Conservation (phyloP, 2,797 vertebrate species). For the Pristis pectinata region DNA sequence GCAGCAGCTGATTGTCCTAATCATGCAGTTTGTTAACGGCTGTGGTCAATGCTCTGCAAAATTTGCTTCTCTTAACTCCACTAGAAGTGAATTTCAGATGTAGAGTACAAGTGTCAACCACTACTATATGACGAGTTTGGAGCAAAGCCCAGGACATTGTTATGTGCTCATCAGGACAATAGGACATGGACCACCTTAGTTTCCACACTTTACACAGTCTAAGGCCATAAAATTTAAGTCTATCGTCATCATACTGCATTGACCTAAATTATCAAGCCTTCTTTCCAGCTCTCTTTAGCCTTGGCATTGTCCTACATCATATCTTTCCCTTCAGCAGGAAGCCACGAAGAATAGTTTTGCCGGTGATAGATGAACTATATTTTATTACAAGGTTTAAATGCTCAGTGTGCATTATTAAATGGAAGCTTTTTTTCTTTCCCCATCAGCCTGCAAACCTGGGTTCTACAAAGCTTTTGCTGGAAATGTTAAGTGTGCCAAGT, state of each 20-base stretch:
- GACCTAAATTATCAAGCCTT: background rate
- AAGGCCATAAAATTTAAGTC: background rate
- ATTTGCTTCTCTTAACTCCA: too few species aligned
- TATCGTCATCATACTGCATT: background rate
- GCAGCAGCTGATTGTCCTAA: too few species aligned
- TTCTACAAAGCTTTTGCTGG: slow-evolving; percentile 88
- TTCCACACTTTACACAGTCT: background rate
- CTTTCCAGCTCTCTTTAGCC: background rate
- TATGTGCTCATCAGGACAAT: background rate
- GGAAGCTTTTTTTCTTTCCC: slow-evolving; percentile 42
- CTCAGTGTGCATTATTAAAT: background rate
- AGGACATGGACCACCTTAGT: background rate
- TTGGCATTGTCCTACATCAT: background rate
- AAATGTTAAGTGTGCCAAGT: slow-evolving; percentile 84
- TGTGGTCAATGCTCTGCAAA: too few species aligned
- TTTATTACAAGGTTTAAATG: background rate
- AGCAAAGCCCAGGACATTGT: background rate
- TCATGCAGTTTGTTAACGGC: too few species aligned
- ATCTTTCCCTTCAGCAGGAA: slow-evolving; percentile 40
- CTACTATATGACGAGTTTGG: too few species aligned
- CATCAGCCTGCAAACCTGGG: slow-evolving; percentile 80
- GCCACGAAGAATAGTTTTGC: background rate
- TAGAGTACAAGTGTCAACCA: too few species aligned
- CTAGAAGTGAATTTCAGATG: too few species aligned
- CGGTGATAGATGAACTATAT: background rate